Evolutionary conservation across 2,888 invertebrate species (phyloP), one percentile per base, ranked within the genome.

Genomic region (Drosophila buzzatii): DNA sequence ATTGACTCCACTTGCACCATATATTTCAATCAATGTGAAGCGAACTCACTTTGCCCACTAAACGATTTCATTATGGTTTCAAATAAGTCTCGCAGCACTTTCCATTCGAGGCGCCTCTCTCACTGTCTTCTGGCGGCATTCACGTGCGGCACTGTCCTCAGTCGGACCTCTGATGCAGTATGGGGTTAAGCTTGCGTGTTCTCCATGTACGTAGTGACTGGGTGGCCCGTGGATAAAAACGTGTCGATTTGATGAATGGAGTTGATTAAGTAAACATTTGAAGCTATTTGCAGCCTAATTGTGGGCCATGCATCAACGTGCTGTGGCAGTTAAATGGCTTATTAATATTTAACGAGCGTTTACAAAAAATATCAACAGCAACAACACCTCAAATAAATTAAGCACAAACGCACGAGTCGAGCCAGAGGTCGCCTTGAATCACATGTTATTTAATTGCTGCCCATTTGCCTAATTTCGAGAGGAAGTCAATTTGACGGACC

Each of bases 191-290:
- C 42, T 84, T 78, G 89, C 86, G 83, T 82, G 89, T 69, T 52
- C 39, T 2, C 3, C 51, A 5, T 51, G 3, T 23, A 23, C 3
- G 39, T 2, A 18, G 55, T 31, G 4, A 42, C 18, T 31, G 42
- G 59, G 39, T 10, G 35, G 23, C 14, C 70, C 58, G 64, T 70
- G 64, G 39, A n/a, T 60, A 75, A 74, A 66, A 65, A 88, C 79
- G 88, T 88, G 85, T 90, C 90, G 88, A 90, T 82, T 86, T 86
- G 90, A 86, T 86, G 85, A 88, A 86, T 87, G 85, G 62, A 85
- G 71, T 87, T 89, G 89, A 84, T 89, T 87, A 89, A 82, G 88
- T 73, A 85, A 86, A 88, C 85, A 82, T 81, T 88, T 82, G 69
- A 33, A 88, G 89, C 82, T 76, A 86, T 86, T 86, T 86, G 71